Evolutionary conservation across 2,888 invertebrate genomes (phyloP).

Genomic region (Digitonthophagus gazella): DNA sequence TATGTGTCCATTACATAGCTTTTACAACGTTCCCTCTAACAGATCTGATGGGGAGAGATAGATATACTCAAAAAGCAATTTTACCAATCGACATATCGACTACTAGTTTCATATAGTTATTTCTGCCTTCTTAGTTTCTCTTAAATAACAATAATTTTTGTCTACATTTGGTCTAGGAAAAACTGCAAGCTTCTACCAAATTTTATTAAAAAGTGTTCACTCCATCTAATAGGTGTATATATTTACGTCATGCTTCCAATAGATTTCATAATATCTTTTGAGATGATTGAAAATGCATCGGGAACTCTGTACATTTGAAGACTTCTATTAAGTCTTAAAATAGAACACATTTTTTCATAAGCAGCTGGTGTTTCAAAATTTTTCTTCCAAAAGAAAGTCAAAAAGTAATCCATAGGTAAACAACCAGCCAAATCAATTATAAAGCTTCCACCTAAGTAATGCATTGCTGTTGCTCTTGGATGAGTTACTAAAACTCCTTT

Average conservation of each 20-base stretch:
- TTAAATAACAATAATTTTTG: no score
- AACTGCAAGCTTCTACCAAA: no score
- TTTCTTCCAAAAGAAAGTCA: constrained; percentile 26
- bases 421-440: constrained; percentile 31
- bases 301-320: constrained; percentile 35
- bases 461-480: constrained; percentile 32
- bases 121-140: no score
- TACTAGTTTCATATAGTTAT: no score
- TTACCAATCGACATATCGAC: no score
- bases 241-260: constrained; percentile 29
- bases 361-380: constrained; percentile 15
- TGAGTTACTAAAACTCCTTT: constrained; percentile 34
- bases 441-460: constrained; percentile 34
- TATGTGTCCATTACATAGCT: no score
- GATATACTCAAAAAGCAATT: no score
- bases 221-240: no score
- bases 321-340: constrained; percentile 30
- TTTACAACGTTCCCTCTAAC: no score
- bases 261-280: constrained; percentile 30
- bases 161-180: no score
- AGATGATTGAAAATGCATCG: constrained; percentile 33
- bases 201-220: no score
- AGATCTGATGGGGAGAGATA: no score
- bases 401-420: constrained; percentile 27
- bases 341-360: constrained; percentile 17